These are phyloP conservation scores for Zaprionus gabonicus DNA, from an alignment of 1,140 invertebrate genomes.

Conservation along the genomic window DNA sequence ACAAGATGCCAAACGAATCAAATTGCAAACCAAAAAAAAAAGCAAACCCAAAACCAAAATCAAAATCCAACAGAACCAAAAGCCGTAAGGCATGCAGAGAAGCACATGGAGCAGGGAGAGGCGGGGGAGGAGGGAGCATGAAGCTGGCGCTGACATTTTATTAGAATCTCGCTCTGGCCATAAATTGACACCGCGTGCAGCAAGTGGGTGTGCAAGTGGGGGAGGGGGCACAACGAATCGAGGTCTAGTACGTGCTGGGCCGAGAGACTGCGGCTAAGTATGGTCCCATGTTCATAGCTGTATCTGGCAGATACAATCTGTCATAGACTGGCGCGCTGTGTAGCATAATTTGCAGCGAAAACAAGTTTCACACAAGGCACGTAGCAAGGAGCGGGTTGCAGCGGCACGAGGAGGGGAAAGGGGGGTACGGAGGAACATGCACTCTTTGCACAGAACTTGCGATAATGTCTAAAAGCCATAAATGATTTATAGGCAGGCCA, in stretches of 20 bases:
- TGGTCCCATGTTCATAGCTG: conserved; percentile 25
- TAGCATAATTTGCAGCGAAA: conserved; percentile 68
- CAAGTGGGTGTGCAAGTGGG: conserved; percentile 19
- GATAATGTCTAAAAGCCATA: conserved; percentile 70
- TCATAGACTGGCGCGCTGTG: conserved; percentile 65
- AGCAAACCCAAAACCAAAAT: conserved; percentile 19
- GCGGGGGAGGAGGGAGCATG: background rate
- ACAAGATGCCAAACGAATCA: conserved; percentile 59
- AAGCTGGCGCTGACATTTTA: conserved; percentile 55
- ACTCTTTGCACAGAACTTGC: conserved; percentile 35
- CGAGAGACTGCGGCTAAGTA: conserved; percentile 37
- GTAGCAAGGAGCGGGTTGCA: conserved; percentile 16
- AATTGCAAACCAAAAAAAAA: conserved; percentile 31
- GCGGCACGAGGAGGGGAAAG: background rate
- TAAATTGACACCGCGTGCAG: conserved; percentile 66
- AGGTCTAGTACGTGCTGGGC: conserved; percentile 42
- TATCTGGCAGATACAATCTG: conserved; percentile 79
- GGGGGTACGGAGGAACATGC: background rate
- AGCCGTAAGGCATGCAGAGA: conserved; percentile 20
- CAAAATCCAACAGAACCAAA: conserved; percentile 16
- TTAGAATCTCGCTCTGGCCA: conserved; percentile 62
- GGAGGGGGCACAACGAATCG: background rate
- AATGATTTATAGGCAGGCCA: conserved; percentile 72
- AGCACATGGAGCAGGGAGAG: background rate
- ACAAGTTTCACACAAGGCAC: conserved; percentile 58